These are phyloP conservation scores for Machaerirhynchus nigripectus DNA, from an alignment of 2,113 vertebrate genomes.

Conservation along the genomic window DNA sequence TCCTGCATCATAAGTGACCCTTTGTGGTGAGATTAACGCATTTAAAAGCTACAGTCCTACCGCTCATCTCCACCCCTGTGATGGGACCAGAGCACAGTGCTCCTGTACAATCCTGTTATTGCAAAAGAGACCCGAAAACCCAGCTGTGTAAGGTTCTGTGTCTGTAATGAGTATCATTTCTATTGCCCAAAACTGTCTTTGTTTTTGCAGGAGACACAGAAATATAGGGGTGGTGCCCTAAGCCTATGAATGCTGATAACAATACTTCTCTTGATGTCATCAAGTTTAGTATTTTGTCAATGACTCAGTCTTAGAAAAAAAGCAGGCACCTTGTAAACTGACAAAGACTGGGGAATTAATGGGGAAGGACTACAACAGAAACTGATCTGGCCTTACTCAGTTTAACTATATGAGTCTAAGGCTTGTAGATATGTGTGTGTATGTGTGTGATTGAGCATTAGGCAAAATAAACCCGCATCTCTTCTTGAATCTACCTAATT, in stretches of 20 bases:
- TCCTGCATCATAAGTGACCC: background rate
- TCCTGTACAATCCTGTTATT: background rate
- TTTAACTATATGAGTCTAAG: background rate
- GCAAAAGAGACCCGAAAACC: background rate
- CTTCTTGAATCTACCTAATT: background rate
- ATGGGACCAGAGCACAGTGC: fast-evolving
- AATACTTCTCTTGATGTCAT: background rate
- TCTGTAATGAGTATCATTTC: background rate
- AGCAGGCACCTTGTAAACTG: background rate
- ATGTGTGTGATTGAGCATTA: background rate
- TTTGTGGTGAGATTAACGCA: background rate
- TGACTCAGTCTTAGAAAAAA: background rate
- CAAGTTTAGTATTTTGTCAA: background rate
- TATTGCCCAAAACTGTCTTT: background rate
- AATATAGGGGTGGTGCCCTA: background rate
- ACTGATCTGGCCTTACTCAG: background rate
- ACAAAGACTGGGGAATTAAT: background rate
- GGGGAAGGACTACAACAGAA: background rate
- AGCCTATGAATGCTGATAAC: background rate
- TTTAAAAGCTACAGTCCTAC: background rate
- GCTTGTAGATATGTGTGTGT: background rate
- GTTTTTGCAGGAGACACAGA: background rate
- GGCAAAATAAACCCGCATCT: background rate
- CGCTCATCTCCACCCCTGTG: background rate
- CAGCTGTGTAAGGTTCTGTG: background rate